Percentiles rank a stretch among this genome's conserved stretches.
These are phyloP conservation scores for Pitangus sulphuratus DNA, from an alignment of 2,797 vertebrate genomes.

Conservation along the genomic window DNA sequence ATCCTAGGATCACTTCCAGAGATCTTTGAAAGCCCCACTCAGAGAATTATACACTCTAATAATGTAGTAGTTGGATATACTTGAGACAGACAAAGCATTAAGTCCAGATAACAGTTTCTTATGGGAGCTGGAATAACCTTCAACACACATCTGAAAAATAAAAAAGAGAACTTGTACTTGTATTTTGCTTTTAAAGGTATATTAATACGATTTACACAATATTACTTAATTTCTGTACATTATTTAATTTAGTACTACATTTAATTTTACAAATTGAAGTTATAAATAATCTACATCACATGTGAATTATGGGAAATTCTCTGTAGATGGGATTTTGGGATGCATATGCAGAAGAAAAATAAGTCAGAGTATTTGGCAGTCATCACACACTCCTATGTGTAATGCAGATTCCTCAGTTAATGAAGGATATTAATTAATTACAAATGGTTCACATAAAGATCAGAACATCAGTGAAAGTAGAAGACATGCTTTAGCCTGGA, in stretches of 20 bases:
- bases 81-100: not conserved
- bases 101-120: not conserved
- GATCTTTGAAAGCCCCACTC: not conserved
- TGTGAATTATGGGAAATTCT: not conserved
- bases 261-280: not conserved
- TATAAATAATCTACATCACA: not conserved
- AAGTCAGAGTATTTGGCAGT: not conserved
- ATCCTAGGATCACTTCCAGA: not conserved
- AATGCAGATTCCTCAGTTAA: not conserved
- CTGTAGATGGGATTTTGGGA: not conserved
- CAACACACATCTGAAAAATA: not conserved
- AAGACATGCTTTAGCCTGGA: not conserved
- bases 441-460: not conserved
- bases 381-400: not conserved
- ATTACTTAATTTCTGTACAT: not conserved
- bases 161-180: not conserved
- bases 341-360: not conserved
- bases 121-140: not conserved
- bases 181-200: not conserved
- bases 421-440: not conserved
- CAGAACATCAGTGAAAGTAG: not conserved
- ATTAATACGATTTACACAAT: not conserved
- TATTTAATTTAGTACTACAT: not conserved
- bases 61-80: not conserved
- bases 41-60: not conserved